A percentile compares a stretch with the other conserved stretches of the same genome.
phyloP scores from a whole-genome alignment of 2,888 invertebrate species.

The Venusia cambrica region DNA sequence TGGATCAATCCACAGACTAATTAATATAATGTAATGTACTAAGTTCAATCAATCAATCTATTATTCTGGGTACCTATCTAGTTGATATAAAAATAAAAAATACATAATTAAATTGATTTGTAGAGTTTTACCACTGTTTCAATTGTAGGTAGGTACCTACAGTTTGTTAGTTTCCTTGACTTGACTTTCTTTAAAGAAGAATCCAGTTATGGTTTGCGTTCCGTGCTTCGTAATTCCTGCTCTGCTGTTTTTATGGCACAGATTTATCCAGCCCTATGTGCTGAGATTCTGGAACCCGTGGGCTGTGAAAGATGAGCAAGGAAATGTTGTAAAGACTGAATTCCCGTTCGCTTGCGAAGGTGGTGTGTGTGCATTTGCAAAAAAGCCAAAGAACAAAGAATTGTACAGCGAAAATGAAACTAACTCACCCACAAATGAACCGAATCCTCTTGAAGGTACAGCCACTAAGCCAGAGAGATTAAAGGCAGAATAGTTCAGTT shows the following conservation, averaged over 20 bases:
- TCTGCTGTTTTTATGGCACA: slow-evolving; percentile 91
- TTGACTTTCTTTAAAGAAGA: too few species aligned
- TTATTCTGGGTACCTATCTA: too few species aligned
- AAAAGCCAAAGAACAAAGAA: slow-evolving; percentile 35
- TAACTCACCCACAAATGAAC: slow-evolving; percentile 17
- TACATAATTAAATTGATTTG: too few species aligned
- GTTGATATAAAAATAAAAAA: too few species aligned
- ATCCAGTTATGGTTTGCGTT: slow-evolving; percentile 93
- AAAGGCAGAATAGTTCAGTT: slow-evolving; percentile 20
- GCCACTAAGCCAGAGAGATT: slow-evolving; percentile 15
- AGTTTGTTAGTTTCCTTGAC: neutral
- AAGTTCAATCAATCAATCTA: too few species aligned
- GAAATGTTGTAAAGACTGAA: slow-evolving; percentile 79
- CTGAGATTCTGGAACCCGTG: slow-evolving; percentile 91
- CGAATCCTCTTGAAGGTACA: slow-evolving; percentile 5
- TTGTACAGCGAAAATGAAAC: slow-evolving; percentile 32
- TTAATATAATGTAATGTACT: too few species aligned
- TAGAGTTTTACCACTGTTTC: too few species aligned
- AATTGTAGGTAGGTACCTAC: too few species aligned
- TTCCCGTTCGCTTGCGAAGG: slow-evolving; percentile 83
- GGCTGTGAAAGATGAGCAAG: slow-evolving; percentile 83
- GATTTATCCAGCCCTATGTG: slow-evolving; percentile 90
- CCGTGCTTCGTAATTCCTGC: slow-evolving; percentile 93
- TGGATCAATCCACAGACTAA: too few species aligned
- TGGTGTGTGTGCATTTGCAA: slow-evolving; percentile 71